Base-by-base conservation (phyloP, 2,113 vertebrate species). In the Indicator maculatus region DNA sequence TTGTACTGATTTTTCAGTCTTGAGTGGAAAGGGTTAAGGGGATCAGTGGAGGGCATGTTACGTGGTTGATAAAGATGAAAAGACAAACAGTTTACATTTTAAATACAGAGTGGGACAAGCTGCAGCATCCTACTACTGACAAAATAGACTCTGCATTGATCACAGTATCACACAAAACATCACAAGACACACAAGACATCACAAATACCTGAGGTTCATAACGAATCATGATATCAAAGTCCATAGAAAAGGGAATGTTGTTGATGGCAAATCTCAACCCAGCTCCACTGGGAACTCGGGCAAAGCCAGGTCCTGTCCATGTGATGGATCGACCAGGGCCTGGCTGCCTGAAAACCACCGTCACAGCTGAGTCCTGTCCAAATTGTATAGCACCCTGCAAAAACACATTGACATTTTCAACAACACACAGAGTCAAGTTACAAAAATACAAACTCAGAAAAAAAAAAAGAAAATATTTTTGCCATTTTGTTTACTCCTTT, bases 261-360 rank as follows among this genome's bases (percentile, higher is more conserved):
- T 77, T 95, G 72, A 98, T 91, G 4, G 91, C 91, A 95, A 99
- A 99, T 92, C 97, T 97, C 69, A 99, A 98, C 41, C 98, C 98
- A 8, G 97, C 95, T 38, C 98, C 97, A 0, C 98, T 96, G n/a
- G 96, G 94, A 47, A 98, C 93, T 0, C 97, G 96, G 55, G 98
- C 97, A 4, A 99, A 98, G 86, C 98, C 98, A 1, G 95, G 96
- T 23, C 98, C 98, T 0, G 98, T 99, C 98, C 98, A 99, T 0
- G 97, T 98, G 56, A 97, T n/a, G 6, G 97, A 93, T 13, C 72
- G 96, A 20, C 93, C 96, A 3, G 95, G 36, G 1, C 77, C 73
- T 8, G 95, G 97, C 84, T 98, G 96, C 79, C 94, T 94, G 45
- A 98, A 96, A 69, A 99, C 86, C 53, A 98, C 36, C 1, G 96